A percentile compares a stretch with the other conserved stretches of the same genome.
phyloP scores from a whole-genome alignment of 2,888 invertebrate species.

The Zhengitettix transpicula region DNA sequence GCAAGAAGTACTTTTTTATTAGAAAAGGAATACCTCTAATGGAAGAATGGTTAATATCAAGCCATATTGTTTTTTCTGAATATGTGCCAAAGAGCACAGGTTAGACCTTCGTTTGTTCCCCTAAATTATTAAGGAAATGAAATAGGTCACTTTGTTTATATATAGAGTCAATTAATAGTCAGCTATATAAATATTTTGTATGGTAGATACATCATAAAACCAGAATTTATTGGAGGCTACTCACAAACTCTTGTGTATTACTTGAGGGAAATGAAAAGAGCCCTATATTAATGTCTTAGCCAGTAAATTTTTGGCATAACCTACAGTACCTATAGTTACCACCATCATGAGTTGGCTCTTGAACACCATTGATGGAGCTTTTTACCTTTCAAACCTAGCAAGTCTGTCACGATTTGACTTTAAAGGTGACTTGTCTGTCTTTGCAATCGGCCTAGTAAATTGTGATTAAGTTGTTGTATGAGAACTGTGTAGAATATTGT shows the following conservation, averaged over 20 bases:
- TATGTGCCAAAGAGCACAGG: too few relatives aligned
- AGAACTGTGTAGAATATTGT: slow-evolving; percentile 1
- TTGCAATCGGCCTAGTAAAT: slow-evolving; percentile 5
- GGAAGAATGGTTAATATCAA: too few relatives aligned
- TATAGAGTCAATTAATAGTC: neutral
- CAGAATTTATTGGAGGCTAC: too few relatives aligned
- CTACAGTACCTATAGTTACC: neutral
- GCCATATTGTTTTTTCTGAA: too few relatives aligned
- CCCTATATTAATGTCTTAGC: neutral
- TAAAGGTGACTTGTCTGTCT: slow-evolving; percentile 3
- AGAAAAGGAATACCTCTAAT: too few relatives aligned
- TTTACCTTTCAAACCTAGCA: too few relatives aligned
- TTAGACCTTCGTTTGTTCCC: too few relatives aligned
- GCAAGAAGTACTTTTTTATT: too few relatives aligned
- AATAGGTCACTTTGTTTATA: neutral
- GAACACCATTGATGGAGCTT: too few relatives aligned
- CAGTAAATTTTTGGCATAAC: neutral
- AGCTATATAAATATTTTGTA: neutral
- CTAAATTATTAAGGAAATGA: too few relatives aligned
- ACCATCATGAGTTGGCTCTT: neutral
- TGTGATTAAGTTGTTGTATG: neutral
- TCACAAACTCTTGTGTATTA: neutral
- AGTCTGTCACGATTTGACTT: too few relatives aligned
- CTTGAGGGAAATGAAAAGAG: neutral
- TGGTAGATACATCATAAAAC: neutral